Base-by-base conservation (phyloP, 2,888 invertebrate species). In the Prenolepis imparis region DNA sequence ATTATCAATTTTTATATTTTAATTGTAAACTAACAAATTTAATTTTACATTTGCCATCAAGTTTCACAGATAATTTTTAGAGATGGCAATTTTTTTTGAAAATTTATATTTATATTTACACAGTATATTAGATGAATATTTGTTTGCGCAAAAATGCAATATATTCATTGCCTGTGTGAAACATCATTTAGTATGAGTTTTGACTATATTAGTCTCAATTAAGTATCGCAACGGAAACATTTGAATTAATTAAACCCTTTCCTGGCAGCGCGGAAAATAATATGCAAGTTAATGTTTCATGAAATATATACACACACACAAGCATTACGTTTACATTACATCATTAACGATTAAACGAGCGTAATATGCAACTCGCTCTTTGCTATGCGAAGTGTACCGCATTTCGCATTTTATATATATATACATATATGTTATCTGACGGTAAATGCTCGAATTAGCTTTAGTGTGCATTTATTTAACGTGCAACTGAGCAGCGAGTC, bases 51-150 rank as follows among this genome's bases (percentile, higher is more conserved):
- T 48, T 32, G 11, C 3, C n/a, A 72, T 6, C 15, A 21, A 55
- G 36, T 70, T 36, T 9, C 21, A 70, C 15, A 72, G 4, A 24
- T 72, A 72, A 39, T 12, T 52, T 52, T 52, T n/a, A 2, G 18
- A n/a, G n/a, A 8, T 52, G 52, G n/a, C n/a, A n/a, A n/a, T n/a
- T 52, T 28, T 28, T 28, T 28, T 28, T 28, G n/a, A n/a, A n/a
- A n/a, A 52, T 52, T 52, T 52, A n/a, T 48, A 48, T 48, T 21
- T 36, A 57, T 39, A 59, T 73, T 73, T 73, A 11, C 6, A n/a
- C 3, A 21, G n/a, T 55, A 11, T 72, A n/a, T 73, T 73, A 28
- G 12, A 73, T 18, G 36, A 15, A 55, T 73, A 41, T 73, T 73
- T 39, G 18, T 44, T 44, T 21, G 9, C n/a, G 8, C 18, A 3